Evolutionary conservation across 2,113 vertebrate species (phyloP).

Genomic region (Hippolais icterina): DNA sequence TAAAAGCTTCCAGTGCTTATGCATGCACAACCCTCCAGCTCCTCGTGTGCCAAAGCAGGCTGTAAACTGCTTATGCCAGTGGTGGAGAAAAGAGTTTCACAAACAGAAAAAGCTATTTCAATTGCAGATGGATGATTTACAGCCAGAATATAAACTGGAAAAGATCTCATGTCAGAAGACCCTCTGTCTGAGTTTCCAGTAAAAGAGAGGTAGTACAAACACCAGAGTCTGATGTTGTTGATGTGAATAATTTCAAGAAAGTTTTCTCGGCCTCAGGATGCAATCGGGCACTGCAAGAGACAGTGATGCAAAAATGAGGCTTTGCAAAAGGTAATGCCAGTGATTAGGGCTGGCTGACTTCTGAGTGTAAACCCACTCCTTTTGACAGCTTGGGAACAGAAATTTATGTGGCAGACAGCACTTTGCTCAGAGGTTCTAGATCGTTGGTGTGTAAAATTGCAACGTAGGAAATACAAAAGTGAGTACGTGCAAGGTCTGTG

Average conservation of each 20-base stretch:
- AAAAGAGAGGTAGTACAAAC: background rate
- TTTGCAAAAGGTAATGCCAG: background rate
- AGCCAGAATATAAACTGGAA: background rate
- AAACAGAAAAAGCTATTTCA: background rate
- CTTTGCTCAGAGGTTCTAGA: background rate
- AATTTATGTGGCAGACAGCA: background rate
- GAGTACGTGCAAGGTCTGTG: background rate
- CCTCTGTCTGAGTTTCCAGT: background rate
- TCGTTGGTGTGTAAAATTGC: background rate
- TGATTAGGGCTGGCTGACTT: background rate
- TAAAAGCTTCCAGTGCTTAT: background rate
- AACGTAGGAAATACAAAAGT: fast-evolving
- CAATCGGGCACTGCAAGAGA: background rate
- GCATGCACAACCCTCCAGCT: fast-evolving
- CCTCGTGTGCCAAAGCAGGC: background rate
- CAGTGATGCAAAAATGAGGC: background rate
- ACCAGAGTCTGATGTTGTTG: background rate
- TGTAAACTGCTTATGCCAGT: background rate
- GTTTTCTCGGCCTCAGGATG: background rate
- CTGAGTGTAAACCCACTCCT: background rate
- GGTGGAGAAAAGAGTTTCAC: background rate
- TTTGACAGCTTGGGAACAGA: background rate
- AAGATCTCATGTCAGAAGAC: background rate
- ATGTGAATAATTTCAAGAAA: background rate
- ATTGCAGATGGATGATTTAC: background rate